Percentiles rank a stretch among this genome's conserved stretches.
phyloP scores from a whole-genome alignment of 2,888 invertebrate species.

The Stegophylla sp. region DNA sequence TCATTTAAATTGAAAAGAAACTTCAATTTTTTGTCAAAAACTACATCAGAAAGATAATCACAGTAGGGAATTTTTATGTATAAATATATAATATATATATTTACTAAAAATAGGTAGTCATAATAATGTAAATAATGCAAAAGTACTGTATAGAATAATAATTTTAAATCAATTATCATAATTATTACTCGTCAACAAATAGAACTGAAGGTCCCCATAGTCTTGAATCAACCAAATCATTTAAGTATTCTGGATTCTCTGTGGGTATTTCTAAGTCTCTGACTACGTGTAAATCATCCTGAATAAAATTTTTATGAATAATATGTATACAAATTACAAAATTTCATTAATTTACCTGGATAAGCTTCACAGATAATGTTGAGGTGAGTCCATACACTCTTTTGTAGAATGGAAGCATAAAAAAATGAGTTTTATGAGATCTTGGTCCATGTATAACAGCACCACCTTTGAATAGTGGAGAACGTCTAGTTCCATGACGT shows the following conservation, averaged over 20 bases:
- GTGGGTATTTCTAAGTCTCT: slow-evolving; percentile 84
- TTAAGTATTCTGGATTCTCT: slow-evolving; percentile 78
- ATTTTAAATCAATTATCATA: slow-evolving; percentile 61
- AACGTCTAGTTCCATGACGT: slow-evolving; percentile 89
- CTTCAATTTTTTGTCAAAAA: no score
- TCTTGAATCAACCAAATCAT: slow-evolving; percentile 80
- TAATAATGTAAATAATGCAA: no score
- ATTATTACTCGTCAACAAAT: slow-evolving; percentile 90
- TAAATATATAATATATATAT: no score
- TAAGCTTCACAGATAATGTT: slow-evolving; percentile 86
- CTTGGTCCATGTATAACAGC: slow-evolving; percentile 90
- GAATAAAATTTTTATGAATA: slow-evolving; percentile 60
- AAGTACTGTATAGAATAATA: no score
- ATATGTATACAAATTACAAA: not conserved
- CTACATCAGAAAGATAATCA: no score
- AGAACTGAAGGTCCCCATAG: slow-evolving; percentile 97
- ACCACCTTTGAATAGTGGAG: slow-evolving; percentile 81
- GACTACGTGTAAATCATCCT: slow-evolving; percentile 93
- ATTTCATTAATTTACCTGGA: slow-evolving; percentile 68
- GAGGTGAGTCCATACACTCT: slow-evolving; percentile 82
- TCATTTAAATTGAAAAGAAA: no score
- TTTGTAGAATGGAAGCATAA: slow-evolving; percentile 83
- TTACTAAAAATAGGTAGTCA: no score
- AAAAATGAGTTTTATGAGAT: slow-evolving; percentile 88
- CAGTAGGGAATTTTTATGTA: no score